Evolutionary conservation across 2,797 vertebrate genomes (phyloP).

Genomic region (Eutrigla gurnardus): DNA sequence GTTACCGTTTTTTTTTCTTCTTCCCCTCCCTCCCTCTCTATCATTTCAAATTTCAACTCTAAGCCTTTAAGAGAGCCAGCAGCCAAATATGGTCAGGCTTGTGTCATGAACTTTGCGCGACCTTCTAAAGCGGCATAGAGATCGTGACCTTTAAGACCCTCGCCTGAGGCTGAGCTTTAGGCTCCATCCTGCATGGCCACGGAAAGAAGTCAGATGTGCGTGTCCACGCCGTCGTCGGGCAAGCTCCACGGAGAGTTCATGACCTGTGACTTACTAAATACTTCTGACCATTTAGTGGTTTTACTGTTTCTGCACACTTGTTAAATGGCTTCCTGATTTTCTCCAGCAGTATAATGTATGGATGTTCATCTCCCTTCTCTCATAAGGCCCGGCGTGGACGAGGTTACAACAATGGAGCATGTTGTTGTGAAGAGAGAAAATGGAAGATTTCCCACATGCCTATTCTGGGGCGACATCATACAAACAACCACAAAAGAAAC

Average conservation of each 20-base stretch:
- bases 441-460: constrained; percentile 12
- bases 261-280: constrained; percentile 40
- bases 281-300: constrained; percentile 40
- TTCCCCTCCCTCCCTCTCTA: constrained; percentile 71
- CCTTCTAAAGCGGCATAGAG: constrained; percentile 72
- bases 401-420: neutral
- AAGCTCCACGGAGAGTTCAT: constrained; percentile 36
- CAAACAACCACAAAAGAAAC: constrained; percentile 1
- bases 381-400: neutral
- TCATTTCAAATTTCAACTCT: constrained; percentile 82
- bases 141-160: constrained; percentile 79
- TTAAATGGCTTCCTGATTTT: constrained; percentile 54
- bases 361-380: neutral
- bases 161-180: constrained; percentile 71
- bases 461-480: neutral
- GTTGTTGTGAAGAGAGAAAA: constrained; percentile 17
- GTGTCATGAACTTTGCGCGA: constrained; percentile 79
- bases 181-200: constrained; percentile 48
- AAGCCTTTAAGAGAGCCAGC: constrained; percentile 80
- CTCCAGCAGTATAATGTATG: constrained; percentile 10
- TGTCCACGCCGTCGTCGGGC: constrained; percentile 8
- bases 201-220: constrained; percentile 35
- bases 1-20: constrained; percentile 50
- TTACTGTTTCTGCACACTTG: constrained; percentile 28
- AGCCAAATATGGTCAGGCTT: constrained; percentile 78